Conservation (phyloP, 2,888 invertebrate genomes). For the Bimastos eiseni region DNA sequence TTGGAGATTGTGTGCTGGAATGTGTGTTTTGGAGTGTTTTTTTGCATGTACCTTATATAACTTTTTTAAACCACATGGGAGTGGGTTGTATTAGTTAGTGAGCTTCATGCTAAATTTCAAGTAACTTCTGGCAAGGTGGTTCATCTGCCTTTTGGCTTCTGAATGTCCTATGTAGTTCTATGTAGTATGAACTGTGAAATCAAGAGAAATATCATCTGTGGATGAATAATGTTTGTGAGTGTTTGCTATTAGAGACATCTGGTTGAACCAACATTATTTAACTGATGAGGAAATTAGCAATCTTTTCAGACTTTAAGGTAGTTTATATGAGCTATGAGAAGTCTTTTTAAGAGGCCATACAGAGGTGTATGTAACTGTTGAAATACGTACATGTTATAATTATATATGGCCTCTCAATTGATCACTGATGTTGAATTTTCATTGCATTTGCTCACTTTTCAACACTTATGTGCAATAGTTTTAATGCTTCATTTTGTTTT, state of each 20-base stretch:
- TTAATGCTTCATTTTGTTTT: background rate
- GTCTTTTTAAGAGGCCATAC: background rate
- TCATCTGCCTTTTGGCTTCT: background rate
- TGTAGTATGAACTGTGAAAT: background rate
- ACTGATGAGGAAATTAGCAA: background rate
- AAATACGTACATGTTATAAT: background rate
- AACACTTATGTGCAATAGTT: constrained; percentile 5
- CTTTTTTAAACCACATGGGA: too few relatives aligned
- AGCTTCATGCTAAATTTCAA: background rate
- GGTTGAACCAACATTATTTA: background rate
- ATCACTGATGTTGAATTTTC: background rate
- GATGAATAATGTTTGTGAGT: background rate
- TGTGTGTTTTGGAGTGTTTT: background rate
- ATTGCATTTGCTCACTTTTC: background rate
- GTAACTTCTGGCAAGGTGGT: background rate
- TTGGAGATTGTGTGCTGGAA: background rate
- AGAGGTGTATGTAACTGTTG: background rate
- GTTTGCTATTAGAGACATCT: background rate
- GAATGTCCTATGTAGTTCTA: background rate
- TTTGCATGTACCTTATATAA: background rate
- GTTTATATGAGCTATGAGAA: background rate
- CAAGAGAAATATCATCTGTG: background rate
- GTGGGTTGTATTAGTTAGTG: too few relatives aligned
- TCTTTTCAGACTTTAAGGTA: background rate
- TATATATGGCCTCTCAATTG: background rate